phyloP scores from a whole-genome alignment of 2,888 invertebrate genomes.

The Lydus trimaculatus region DNA sequence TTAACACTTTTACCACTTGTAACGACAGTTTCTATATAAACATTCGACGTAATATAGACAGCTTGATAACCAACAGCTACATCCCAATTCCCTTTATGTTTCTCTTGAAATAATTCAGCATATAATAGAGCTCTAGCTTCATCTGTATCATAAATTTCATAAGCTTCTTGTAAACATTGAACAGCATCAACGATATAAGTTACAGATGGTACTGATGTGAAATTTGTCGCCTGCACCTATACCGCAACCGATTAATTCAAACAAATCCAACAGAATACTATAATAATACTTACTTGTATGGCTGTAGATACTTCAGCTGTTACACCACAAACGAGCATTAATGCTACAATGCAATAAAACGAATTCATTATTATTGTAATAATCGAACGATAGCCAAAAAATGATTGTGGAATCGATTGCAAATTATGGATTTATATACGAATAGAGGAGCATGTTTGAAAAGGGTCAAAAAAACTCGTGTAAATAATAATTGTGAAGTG shows the following conservation, averaged over 20 bases:
- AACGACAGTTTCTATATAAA: constrained; percentile 20
- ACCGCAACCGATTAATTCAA: neutral
- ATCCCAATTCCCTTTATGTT: constrained; percentile 25
- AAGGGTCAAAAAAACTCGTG: neutral
- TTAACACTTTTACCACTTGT: neutral
- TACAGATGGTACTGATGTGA: constrained; percentile 22
- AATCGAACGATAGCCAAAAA: neutral
- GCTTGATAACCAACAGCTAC: constrained; percentile 28
- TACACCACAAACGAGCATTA: neutral
- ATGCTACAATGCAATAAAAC: neutral
- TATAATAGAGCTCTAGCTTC: constrained; percentile 16
- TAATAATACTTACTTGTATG: neutral
- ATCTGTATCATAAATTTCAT: constrained; percentile 18
- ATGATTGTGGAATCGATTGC: neutral
- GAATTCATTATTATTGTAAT: neutral
- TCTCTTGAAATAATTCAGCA: constrained; percentile 23
- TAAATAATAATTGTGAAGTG: neutral
- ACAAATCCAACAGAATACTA: neutral
- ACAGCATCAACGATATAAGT: constrained; percentile 28
- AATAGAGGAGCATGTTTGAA: too few species aligned
- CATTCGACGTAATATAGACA: constrained; percentile 12
- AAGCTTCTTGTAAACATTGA: constrained; percentile 27
- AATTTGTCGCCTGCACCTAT: constrained; percentile 30
- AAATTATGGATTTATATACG: neutral
- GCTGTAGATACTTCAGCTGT: neutral